Conservation (phyloP, 2,113 vertebrate species). For the Dermatemys mawii region DNA sequence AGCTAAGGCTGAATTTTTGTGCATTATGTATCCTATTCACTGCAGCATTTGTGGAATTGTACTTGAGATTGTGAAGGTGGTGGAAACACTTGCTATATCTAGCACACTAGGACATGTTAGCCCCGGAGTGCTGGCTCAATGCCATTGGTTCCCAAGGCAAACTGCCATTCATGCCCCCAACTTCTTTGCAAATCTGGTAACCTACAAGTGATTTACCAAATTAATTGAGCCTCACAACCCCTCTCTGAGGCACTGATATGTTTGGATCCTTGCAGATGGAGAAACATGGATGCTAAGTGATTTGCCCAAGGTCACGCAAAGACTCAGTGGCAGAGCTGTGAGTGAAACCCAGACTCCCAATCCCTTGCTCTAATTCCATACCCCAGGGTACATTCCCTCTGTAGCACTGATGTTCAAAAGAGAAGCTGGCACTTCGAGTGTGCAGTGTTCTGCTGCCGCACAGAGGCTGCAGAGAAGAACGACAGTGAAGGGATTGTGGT, state of each 20-base stretch:
- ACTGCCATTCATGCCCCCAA: not conserved
- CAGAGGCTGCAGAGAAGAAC: slow-evolving; percentile 30
- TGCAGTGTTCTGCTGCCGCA: slow-evolving; percentile 54
- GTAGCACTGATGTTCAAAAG: not conserved
- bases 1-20: not conserved
- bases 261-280: slow-evolving; percentile 25
- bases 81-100: slow-evolving; percentile 18
- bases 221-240: not conserved
- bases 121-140: not conserved
- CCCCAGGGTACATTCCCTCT: not conserved
- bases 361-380: not conserved
- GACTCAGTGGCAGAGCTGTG: slow-evolving; percentile 13
- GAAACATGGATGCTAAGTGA: not conserved
- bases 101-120: not conserved
- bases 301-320: slow-evolving; percentile 26
- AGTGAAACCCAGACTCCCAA: not conserved
- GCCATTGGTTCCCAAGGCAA: not conserved
- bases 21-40: not conserved
- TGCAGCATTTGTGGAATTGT: not conserved
- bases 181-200: not conserved
- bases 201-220: slow-evolving; percentile 14
- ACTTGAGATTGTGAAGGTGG: not conserved
- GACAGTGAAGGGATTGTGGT: rapidly evolving
- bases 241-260: not conserved
- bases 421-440: not conserved